Percentiles rank a stretch among this genome's conserved stretches.
These are phyloP conservation scores for Heteropelma amictum DNA, from an alignment of 2,888 invertebrate species.

Conservation along the genomic window DNA sequence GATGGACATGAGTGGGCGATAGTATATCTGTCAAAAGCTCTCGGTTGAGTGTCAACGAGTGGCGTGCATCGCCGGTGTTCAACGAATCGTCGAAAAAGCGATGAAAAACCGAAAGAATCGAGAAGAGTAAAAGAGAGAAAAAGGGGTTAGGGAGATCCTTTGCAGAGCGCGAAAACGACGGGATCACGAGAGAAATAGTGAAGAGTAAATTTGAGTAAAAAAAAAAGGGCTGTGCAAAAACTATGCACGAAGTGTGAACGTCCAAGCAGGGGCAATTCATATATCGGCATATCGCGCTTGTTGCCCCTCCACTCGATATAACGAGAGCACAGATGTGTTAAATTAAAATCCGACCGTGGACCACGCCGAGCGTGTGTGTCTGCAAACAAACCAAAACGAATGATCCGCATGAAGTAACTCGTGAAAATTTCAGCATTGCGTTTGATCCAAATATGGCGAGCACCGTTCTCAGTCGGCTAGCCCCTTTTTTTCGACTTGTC, in stretches of 20 bases:
- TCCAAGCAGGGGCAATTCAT: not conserved
- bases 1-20: slow-evolving; percentile 12
- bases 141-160: not conserved
- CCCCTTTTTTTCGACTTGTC: too few species aligned
- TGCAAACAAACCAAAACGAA: slow-evolving; percentile 65
- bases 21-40: slow-evolving; percentile 35
- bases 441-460: slow-evolving; percentile 29
- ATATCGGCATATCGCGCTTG: not conserved
- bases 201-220: not conserved
- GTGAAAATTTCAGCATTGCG: slow-evolving; percentile 54
- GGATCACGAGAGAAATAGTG: slow-evolving; percentile 1
- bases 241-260: not conserved
- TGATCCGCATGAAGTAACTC: slow-evolving; percentile 62
- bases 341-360: slow-evolving; percentile 61
- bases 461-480: not conserved
- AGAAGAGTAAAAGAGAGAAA: not conserved
- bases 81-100: slow-evolving; percentile 8
- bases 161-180: not conserved
- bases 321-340: slow-evolving; percentile 57
- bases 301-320: slow-evolving; percentile 21
- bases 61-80: slow-evolving; percentile 11
- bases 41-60: slow-evolving; percentile 35
- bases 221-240: not conserved
- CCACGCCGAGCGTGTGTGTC: slow-evolving; percentile 47
- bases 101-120: slow-evolving; percentile 32